Evolutionary conservation across 2,797 vertebrate species (phyloP).

Genomic region (Rhinichthys osculus): DNA sequence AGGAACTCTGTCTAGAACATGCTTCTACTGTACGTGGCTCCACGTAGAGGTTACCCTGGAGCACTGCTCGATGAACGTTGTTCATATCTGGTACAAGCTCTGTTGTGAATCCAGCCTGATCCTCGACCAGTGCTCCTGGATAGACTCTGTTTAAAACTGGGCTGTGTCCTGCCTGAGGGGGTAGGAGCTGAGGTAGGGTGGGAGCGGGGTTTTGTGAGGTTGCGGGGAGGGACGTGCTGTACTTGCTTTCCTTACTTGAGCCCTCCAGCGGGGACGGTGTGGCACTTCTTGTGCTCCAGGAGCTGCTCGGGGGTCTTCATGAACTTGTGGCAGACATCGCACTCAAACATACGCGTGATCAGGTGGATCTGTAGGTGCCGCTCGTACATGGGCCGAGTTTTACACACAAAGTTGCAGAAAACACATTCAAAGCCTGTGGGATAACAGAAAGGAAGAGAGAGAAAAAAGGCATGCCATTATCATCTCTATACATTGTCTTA

Average conservation of each 20-base stretch:
- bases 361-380: constrained; percentile 99
- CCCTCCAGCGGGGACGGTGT: constrained; percentile 98
- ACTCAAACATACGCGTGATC: constrained; percentile 99
- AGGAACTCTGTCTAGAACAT: constrained; percentile 35
- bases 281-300: constrained; percentile 99
- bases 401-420: constrained; percentile 99
- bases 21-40: constrained; percentile 10
- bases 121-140: constrained; percentile 36
- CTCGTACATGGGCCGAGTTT: constrained; percentile 98
- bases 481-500: constrained; percentile 12
- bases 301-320: constrained; percentile 99
- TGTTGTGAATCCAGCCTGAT: constrained; percentile 23
- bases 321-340: constrained; percentile 99
- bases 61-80: constrained; percentile 44
- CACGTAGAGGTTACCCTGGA: constrained; percentile 17
- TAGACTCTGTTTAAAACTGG: constrained; percentile 13
- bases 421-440: constrained; percentile 94
- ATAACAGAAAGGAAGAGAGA: constrained; percentile 17
- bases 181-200: constrained; percentile 12
- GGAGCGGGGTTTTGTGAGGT: constrained; percentile 26
- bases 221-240: constrained; percentile 71
- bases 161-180: constrained; percentile 16
- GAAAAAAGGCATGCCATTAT: constrained; percentile 7
- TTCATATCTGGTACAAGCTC: background rate
- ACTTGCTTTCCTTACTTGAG: constrained; percentile 99